phyloP scores from a whole-genome alignment of 2,797 vertebrate species.

The Lerista edwardsae region DNA sequence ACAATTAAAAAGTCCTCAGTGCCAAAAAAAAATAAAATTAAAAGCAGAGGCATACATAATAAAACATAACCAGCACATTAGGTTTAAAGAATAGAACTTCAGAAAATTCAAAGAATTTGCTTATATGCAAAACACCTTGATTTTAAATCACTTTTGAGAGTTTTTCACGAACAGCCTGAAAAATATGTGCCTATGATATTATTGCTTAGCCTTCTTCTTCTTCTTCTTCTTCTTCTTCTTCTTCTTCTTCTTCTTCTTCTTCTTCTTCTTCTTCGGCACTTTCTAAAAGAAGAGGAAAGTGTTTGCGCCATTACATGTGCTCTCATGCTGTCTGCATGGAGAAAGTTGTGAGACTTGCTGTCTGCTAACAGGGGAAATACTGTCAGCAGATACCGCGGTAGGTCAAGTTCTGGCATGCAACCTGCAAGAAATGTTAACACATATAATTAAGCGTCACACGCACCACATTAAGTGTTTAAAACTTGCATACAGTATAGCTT shows the following conservation, averaged over 20 bases:
- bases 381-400: constrained; percentile 9
- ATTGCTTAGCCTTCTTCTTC: not conserved
- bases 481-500: constrained; percentile 22
- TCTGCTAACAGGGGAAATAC: constrained; percentile 5
- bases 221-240: not conserved
- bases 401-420: not conserved
- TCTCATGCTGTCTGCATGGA: constrained; percentile 22
- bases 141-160: not conserved
- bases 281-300: constrained; percentile 24
- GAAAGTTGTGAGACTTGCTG: constrained; percentile 23
- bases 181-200: not conserved
- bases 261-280: constrained; percentile 7
- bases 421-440: constrained; percentile 4
- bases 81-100: not conserved
- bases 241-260: not conserved
- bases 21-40: too few relatives aligned
- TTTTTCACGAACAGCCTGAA: not conserved
- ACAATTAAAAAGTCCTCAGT: too few relatives aligned
- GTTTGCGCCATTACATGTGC: constrained; percentile 12
- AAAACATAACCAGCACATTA: too few relatives aligned
- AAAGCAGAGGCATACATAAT: not conserved
- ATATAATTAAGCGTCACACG: not conserved
- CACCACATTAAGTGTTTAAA: not conserved
- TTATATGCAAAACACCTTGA: not conserved
- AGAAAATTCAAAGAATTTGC: not conserved